A percentile compares a stretch with the other conserved stretches of the same genome.
phyloP scores from a whole-genome alignment of 2,888 invertebrate species.

The Carpatolechia fugitivella region DNA sequence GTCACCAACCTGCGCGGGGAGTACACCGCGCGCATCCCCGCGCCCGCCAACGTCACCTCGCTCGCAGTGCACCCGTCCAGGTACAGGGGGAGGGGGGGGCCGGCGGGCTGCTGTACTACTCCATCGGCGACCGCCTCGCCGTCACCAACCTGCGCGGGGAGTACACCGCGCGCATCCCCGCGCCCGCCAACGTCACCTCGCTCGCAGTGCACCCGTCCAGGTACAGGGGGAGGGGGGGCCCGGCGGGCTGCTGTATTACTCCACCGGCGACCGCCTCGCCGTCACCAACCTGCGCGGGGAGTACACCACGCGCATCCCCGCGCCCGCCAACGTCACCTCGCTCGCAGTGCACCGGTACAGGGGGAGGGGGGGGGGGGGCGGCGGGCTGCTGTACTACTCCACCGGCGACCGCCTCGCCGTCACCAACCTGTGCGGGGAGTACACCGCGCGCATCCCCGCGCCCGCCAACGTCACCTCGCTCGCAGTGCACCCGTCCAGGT shows the following conservation, averaged over 20 bases:
- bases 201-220: slow-evolving; percentile 83
- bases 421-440: not conserved
- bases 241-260: too few species aligned
- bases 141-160: not conserved
- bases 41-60: not conserved
- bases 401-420: too few species aligned
- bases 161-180: slow-evolving; percentile 32
- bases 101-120: too few species aligned
- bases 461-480: slow-evolving; percentile 79
- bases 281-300: slow-evolving; percentile 42
- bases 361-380: too few species aligned
- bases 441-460: slow-evolving; percentile 30
- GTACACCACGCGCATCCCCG: not conserved
- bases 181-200: slow-evolving; percentile 72
- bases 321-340: not conserved
- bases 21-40: not conserved
- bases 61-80: not conserved
- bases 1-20: not conserved
- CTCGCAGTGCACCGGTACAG: not conserved
- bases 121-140: too few species aligned
- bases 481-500: slow-evolving; percentile 81
- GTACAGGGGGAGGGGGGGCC: too few species aligned
- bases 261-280: too few species aligned
- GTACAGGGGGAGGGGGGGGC: too few species aligned
- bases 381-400: too few species aligned